A percentile compares a stretch with the other conserved stretches of the same genome.
Evolutionary conservation across 1,140 invertebrate genomes (phyloP).

Genomic region (Caenorhabditis brenneri): DNA sequence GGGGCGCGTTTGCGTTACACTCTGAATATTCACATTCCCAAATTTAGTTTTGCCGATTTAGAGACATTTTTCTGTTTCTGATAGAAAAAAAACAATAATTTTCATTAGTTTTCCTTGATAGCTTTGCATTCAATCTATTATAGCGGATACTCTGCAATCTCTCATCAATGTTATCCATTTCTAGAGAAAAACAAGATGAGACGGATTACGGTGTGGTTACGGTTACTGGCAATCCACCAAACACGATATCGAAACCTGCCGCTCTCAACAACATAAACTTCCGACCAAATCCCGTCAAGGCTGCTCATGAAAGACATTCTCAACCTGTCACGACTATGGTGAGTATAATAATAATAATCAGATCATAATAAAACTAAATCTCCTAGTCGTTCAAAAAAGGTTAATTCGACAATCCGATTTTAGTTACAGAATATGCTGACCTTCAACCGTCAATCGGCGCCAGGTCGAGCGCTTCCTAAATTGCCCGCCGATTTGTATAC

Average conservation of each 20-base stretch:
- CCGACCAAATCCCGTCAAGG: neutral
- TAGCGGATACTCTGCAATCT: too few relatives aligned
- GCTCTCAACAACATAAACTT: constrained; percentile 23
- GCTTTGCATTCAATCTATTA: too few relatives aligned
- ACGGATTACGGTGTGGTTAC: neutral
- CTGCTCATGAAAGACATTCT: constrained; percentile 4
- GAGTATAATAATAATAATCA: neutral
- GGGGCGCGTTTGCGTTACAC: neutral
- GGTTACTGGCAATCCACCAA: neutral
- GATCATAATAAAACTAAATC: neutral
- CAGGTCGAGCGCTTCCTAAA: constrained; percentile 49
- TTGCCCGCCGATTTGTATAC: constrained; percentile 49
- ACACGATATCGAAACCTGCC: neutral
- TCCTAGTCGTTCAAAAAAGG: too few relatives aligned
- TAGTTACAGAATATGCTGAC: constrained; percentile 31
- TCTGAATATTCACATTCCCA: neutral
- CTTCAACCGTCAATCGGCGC: constrained; percentile 47
- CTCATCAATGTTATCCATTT: neutral
- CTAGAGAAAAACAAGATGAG: constrained; percentile 21
- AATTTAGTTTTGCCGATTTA: too few relatives aligned
- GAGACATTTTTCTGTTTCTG: too few relatives aligned
- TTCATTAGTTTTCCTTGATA: too few relatives aligned
- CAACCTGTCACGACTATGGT: constrained; percentile 13
- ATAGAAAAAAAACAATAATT: too few relatives aligned
- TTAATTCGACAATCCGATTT: neutral